Evolutionary conservation across 2,113 vertebrate species (phyloP).

Genomic region (Podiceps cristatus): DNA sequence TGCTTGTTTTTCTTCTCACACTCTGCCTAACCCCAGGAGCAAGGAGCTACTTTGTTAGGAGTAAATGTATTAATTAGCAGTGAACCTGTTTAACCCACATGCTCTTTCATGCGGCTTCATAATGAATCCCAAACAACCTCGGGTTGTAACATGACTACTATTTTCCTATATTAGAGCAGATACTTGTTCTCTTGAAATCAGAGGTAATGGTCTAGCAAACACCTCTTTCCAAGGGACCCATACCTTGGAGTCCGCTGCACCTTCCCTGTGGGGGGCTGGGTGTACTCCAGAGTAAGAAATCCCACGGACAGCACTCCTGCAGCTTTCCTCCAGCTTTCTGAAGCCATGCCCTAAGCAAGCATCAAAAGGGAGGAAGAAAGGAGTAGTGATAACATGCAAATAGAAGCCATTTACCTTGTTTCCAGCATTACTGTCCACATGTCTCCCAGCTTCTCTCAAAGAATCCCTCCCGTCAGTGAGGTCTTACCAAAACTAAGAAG

Average conservation of each 20-base stretch:
- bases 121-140: constrained; percentile 44
- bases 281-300: neutral
- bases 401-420: neutral
- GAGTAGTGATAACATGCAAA: neutral
- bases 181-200: neutral
- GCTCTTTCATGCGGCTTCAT: constrained; percentile 33
- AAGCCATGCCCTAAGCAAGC: neutral
- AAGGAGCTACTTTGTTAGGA: constrained; percentile 13
- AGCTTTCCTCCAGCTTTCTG: neutral
- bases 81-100: constrained; percentile 13
- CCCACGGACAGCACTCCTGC: rapidly evolving
- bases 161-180: neutral
- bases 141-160: constrained; percentile 9
- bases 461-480: neutral
- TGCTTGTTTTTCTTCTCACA: constrained; percentile 45
- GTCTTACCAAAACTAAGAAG: neutral
- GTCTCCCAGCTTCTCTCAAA: neutral
- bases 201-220: neutral
- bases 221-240: neutral
- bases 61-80: constrained; percentile 50
- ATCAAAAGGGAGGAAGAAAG: neutral
- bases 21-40: neutral
- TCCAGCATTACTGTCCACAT: neutral
- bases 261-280: neutral
- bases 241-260: neutral